Evolutionary conservation across 2,113 vertebrate species (phyloP).

Genomic region (Hipposideros armiger): DNA sequence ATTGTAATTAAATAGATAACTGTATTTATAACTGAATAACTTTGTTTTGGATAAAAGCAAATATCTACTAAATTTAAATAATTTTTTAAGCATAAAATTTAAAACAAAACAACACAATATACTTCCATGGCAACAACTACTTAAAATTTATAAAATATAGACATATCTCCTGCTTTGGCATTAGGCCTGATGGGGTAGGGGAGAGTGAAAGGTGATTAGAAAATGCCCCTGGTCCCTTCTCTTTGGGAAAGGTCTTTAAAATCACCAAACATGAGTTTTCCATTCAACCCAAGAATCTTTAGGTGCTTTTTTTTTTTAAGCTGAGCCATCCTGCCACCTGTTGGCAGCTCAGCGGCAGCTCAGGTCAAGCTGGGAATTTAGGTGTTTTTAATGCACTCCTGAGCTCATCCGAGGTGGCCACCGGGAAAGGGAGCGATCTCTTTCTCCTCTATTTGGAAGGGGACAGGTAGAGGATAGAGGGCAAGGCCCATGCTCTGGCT

Average conservation of each 20-base stretch:
- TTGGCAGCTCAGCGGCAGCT: too few relatives aligned
- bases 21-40: not conserved
- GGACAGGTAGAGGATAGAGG: not conserved
- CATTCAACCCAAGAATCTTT: not conserved
- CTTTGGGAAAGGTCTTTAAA: not conserved
- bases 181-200: not conserved
- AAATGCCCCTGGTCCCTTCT: not conserved
- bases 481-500: not conserved
- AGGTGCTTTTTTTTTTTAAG: not conserved
- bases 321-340: too few relatives aligned
- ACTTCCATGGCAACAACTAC: not conserved
- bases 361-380: not conserved
- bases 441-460: not conserved
- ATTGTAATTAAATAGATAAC: not conserved
- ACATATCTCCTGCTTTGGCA: not conserved
- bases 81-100: slow-evolving; percentile 44
- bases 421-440: not conserved
- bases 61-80: not conserved
- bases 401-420: not conserved
- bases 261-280: slow-evolving; percentile 31
- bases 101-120: slow-evolving; percentile 2
- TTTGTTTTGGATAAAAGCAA: slow-evolving; percentile 8
- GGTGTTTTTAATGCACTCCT: not conserved
- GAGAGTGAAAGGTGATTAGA: not conserved
- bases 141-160: slow-evolving; percentile 31